These are phyloP conservation scores for Champsocephalus gunnari DNA, from an alignment of 2,797 vertebrate species.

Conservation along the genomic window DNA sequence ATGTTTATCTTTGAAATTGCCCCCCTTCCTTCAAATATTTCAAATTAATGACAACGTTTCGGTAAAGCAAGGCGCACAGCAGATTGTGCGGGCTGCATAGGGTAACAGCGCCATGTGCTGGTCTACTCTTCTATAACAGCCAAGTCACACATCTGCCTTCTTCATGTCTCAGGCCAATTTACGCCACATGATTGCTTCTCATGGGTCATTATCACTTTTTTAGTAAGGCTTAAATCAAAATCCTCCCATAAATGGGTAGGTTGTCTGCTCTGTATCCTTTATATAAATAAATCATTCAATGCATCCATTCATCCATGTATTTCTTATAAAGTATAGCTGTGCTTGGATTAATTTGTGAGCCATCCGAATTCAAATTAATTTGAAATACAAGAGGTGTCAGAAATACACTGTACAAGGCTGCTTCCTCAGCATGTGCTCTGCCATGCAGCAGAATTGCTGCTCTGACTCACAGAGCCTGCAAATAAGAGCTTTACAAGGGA, in stretches of 20 bases:
- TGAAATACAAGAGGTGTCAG: slow-evolving; percentile 54
- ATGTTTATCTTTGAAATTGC: not conserved
- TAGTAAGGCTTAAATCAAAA: slow-evolving; percentile 39
- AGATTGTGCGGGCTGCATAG: not conserved
- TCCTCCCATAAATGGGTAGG: slow-evolving; percentile 16
- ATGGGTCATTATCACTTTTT: slow-evolving; percentile 56
- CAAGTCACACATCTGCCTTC: slow-evolving; percentile 2
- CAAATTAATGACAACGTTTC: slow-evolving; percentile 32
- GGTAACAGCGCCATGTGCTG: slow-evolving; percentile 65
- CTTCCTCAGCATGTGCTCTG: slow-evolving; percentile 45
- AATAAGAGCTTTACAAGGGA: slow-evolving; percentile 57
- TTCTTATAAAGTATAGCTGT: slow-evolving; percentile 36
- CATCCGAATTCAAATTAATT: slow-evolving; percentile 66
- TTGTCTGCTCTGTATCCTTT: slow-evolving; percentile 21
- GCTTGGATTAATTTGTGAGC: slow-evolving; percentile 53
- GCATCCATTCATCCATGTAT: slow-evolving; percentile 36
- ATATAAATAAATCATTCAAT: slow-evolving; percentile 41
- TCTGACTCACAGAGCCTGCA: slow-evolving; percentile 44
- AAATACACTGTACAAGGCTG: slow-evolving; percentile 40
- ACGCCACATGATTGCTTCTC: slow-evolving; percentile 46
- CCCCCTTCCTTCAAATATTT: not conserved
- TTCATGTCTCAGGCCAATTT: slow-evolving; percentile 34
- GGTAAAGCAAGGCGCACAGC: slow-evolving; percentile 51
- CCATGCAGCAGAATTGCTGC: slow-evolving; percentile 54
- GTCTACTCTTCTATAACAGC: slow-evolving; percentile 4